Evolutionary conservation across 2,113 vertebrate genomes (phyloP).

Genomic region (Gasterosteus aculeatus): DNA sequence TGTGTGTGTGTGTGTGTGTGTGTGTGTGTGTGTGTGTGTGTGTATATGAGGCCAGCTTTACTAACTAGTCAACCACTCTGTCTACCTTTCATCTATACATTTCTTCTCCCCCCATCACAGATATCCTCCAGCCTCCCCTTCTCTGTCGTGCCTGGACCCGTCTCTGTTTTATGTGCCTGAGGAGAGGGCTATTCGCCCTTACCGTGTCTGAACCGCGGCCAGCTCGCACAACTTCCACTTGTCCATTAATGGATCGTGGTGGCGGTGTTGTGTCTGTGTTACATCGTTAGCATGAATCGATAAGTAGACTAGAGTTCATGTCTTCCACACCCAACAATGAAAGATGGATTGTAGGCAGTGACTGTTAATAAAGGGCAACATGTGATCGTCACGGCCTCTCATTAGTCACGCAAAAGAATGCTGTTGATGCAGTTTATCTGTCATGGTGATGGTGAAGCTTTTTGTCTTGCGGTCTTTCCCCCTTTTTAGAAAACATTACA

Average conservation of each 20-base stretch:
- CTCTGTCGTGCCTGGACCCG: slow-evolving; percentile 36
- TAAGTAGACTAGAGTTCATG: neutral
- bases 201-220: slow-evolving; percentile 67
- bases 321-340: neutral
- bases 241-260: slow-evolving; percentile 52
- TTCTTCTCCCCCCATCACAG: slow-evolving; percentile 10
- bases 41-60: slow-evolving; percentile 27
- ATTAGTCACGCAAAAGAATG: slow-evolving; percentile 37
- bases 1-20: slow-evolving; percentile 10
- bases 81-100: slow-evolving; percentile 23
- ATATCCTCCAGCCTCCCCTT: slow-evolving; percentile 7
- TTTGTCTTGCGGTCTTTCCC: neutral
- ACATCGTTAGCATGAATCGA: neutral
- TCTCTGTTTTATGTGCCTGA: slow-evolving; percentile 59
- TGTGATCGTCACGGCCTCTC: neutral
- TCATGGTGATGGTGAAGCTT: slow-evolving; percentile 26
- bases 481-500: neutral
- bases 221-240: slow-evolving; percentile 68
- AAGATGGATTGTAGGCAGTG: neutral
- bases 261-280: slow-evolving; percentile 3
- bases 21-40: neutral
- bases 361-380: slow-evolving; percentile 16
- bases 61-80: slow-evolving; percentile 1
- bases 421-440: slow-evolving; percentile 30
- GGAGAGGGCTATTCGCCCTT: slow-evolving; percentile 45